Evolutionary conservation across 2,113 vertebrate species (phyloP).

Genomic region (Lophotis ruficrista): DNA sequence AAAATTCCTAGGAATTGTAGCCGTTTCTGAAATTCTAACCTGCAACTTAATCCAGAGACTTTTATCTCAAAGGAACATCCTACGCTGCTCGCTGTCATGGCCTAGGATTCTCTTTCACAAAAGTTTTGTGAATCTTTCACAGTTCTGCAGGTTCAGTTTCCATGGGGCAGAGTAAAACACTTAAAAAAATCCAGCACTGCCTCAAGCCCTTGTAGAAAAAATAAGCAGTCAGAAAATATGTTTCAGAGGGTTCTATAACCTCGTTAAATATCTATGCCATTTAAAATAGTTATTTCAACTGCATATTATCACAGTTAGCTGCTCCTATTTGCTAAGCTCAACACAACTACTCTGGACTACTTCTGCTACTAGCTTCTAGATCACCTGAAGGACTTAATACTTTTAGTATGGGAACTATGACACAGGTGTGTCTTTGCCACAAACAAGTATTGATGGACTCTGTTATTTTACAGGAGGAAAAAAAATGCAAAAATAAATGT

Average conservation of each 20-base stretch:
- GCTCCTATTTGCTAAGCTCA: not conserved
- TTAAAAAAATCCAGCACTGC: rapidly evolving
- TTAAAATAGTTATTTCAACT: not conserved
- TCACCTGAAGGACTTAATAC: not conserved
- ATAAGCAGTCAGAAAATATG: not conserved
- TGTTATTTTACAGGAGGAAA: not conserved
- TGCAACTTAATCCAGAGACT: not conserved
- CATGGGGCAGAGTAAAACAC: not conserved
- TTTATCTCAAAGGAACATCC: not conserved
- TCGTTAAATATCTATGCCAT: not conserved
- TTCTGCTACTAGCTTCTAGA: not conserved
- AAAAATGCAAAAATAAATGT: rapidly evolving
- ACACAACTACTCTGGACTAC: not conserved
- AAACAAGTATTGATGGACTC: not conserved
- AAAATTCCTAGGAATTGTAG: not conserved
- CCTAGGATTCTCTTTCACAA: not conserved
- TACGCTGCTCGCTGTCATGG: not conserved
- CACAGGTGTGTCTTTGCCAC: not conserved
- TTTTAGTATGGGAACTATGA: not conserved
- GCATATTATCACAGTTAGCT: rapidly evolving
- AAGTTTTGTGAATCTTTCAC: not conserved
- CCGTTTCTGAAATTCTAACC: not conserved
- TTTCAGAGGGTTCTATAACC: not conserved
- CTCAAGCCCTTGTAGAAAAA: not conserved
- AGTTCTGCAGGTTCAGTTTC: not conserved